phyloP scores from a whole-genome alignment of 2,113 vertebrate species.

The Pedionomus torquatus region DNA sequence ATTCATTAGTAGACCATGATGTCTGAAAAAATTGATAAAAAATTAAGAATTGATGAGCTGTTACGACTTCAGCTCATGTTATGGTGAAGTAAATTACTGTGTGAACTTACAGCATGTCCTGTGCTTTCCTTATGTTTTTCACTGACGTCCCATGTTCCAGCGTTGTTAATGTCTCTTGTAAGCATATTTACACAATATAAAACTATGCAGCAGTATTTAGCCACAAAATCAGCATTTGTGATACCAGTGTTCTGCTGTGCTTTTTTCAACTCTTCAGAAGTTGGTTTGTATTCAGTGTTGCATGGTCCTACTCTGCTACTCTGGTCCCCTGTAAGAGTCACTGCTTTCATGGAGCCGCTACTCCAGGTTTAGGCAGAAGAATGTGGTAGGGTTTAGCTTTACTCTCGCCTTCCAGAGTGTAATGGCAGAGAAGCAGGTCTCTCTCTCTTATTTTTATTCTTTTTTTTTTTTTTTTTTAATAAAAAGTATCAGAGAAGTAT shows the following conservation, averaged over 20 bases:
- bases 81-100: neutral
- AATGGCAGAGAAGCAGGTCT: neutral
- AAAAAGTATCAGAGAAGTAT: neutral
- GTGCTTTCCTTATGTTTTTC: neutral
- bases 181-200: neutral
- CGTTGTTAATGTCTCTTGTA: neutral
- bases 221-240: neutral
- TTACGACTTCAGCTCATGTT: neutral
- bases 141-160: accelerated
- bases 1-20: neutral
- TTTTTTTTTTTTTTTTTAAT: neutral
- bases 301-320: neutral
- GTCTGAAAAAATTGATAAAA: neutral
- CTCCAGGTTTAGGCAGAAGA: neutral
- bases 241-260: neutral
- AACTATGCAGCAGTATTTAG: neutral
- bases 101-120: neutral
- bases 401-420: neutral
- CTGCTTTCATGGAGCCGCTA: neutral
- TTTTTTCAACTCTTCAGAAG: neutral
- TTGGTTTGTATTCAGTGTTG: neutral
- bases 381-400: neutral
- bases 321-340: neutral
- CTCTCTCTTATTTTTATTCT: no score
- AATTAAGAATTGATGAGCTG: neutral